phyloP scores from a whole-genome alignment of 2,888 invertebrate genomes.

The Alcis repandata region DNA sequence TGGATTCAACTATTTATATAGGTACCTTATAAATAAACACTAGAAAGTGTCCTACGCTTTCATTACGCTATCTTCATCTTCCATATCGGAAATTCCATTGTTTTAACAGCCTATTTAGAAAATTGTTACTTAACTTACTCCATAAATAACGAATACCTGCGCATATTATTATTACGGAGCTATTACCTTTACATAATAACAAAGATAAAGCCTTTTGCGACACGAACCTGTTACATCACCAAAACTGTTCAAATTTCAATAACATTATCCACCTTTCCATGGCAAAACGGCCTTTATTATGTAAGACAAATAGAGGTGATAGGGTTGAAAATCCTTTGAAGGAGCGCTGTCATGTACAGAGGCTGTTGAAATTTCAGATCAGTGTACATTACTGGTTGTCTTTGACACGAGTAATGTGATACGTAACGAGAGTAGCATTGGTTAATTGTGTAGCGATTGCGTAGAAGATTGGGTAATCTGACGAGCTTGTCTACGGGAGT shows the following conservation, averaged over 20 bases:
- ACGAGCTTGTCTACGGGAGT: conserved; percentile 31
- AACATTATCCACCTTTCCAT: conserved; percentile 39
- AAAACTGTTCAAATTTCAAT: conserved; percentile 47
- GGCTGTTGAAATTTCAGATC: conserved; percentile 55
- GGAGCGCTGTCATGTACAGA: conserved; percentile 49
- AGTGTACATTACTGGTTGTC: conserved; percentile 51
- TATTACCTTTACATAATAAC: conserved; percentile 23
- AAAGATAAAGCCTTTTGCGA: conserved; percentile 40
- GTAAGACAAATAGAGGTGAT: conserved; percentile 20
- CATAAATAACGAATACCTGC: conserved; percentile 25
- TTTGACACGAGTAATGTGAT: conserved; percentile 50
- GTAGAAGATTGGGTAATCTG: conserved; percentile 41
- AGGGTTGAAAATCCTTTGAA: conserved; percentile 35
- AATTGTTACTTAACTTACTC: conserved; percentile 20
- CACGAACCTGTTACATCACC: conserved; percentile 42
- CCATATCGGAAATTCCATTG: conserved; percentile 2
- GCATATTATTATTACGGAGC: conserved; percentile 21
- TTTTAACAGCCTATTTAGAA: conserved; percentile 10
- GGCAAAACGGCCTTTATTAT: conserved; percentile 36
- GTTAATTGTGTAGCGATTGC: conserved; percentile 46
- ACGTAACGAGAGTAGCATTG: conserved; percentile 51
- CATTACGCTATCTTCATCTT: background rate
- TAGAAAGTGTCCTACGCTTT: background rate
- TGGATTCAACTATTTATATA: too few species aligned
- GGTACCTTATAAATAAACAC: too few species aligned